Percentiles rank a stretch among this genome's conserved stretches.
These are phyloP conservation scores for Gobio occitaniae DNA, from an alignment of 2,797 vertebrate genomes.

Conservation along the genomic window DNA sequence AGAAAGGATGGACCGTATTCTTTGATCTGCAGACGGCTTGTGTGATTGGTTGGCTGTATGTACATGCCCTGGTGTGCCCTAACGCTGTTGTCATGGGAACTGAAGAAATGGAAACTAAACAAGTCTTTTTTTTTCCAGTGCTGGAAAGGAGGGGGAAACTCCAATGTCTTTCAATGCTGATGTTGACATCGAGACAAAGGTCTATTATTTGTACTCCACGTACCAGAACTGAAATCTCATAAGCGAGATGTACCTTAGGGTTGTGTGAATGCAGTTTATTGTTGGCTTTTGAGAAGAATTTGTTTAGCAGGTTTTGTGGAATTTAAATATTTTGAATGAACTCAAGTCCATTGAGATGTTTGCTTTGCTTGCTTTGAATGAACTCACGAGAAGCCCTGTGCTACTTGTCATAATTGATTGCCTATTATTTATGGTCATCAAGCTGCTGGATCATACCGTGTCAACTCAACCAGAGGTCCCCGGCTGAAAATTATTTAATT, in stretches of 20 bases:
- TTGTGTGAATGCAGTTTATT: neutral
- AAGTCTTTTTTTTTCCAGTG: slow-evolving; percentile 57
- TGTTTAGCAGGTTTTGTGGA: slow-evolving; percentile 12
- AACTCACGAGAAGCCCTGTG: neutral
- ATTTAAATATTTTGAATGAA: slow-evolving; percentile 25
- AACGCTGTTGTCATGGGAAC: slow-evolving; percentile 69
- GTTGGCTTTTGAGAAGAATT: slow-evolving; percentile 6
- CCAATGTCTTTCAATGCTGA: slow-evolving; percentile 56
- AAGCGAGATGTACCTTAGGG: neutral
- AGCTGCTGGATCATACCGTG: no score
- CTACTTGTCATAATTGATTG: neutral
- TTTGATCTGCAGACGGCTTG: slow-evolving; percentile 12
- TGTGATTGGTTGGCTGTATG: slow-evolving; percentile 68
- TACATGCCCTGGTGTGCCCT: slow-evolving; percentile 68
- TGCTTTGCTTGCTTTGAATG: neutral
- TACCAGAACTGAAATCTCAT: slow-evolving; percentile 23
- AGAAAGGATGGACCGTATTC: neutral
- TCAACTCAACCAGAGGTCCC: no score
- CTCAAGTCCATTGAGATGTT: neutral
- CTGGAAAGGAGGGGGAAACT: slow-evolving; percentile 57
- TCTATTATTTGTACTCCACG: slow-evolving; percentile 70
- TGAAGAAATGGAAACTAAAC: slow-evolving; percentile 62
- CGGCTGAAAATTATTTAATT: no score
- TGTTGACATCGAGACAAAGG: slow-evolving; percentile 75
- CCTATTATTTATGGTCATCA: neutral